phyloP scores from a whole-genome alignment of 2,113 vertebrate species.

The Erythrocebus patas region DNA sequence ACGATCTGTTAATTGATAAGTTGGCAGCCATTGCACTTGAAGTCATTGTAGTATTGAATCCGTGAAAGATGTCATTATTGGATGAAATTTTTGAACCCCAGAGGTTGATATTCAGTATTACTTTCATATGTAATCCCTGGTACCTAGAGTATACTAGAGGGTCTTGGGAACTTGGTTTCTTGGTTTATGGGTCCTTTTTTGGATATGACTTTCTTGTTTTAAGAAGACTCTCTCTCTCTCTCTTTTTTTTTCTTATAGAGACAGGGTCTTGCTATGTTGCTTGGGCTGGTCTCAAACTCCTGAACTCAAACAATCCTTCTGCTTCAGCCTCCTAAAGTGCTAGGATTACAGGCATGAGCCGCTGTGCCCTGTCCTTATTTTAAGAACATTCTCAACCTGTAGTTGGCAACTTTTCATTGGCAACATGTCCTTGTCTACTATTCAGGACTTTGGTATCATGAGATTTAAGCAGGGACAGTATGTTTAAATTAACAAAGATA shows the following conservation, averaged over 20 bases:
- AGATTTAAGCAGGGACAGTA: conserved; percentile 19
- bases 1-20: conserved; percentile 42
- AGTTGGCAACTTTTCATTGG: conserved; percentile 34
- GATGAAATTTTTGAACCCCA: conserved; percentile 15
- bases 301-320: no score
- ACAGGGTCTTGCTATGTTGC: no score
- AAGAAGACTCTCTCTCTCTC: neutral
- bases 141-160: neutral
- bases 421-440: neutral
- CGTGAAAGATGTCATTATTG: neutral
- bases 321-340: no score
- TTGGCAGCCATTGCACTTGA: conserved; percentile 29
- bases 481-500: conserved; percentile 33
- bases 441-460: neutral
- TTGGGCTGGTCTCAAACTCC: no score
- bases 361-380: neutral
- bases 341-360: no score
- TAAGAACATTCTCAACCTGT: conserved; percentile 25
- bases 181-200: conserved; percentile 29
- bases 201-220: conserved; percentile 46
- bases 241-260: no score
- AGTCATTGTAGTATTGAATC: neutral
- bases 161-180: conserved; percentile 13
- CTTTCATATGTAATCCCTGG: neutral
- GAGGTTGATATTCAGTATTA: neutral